A percentile compares a stretch with the other conserved stretches of the same genome.
Evolutionary conservation across 1,140 invertebrate genomes (phyloP).

Genomic region (Ceratina calcarata): DNA sequence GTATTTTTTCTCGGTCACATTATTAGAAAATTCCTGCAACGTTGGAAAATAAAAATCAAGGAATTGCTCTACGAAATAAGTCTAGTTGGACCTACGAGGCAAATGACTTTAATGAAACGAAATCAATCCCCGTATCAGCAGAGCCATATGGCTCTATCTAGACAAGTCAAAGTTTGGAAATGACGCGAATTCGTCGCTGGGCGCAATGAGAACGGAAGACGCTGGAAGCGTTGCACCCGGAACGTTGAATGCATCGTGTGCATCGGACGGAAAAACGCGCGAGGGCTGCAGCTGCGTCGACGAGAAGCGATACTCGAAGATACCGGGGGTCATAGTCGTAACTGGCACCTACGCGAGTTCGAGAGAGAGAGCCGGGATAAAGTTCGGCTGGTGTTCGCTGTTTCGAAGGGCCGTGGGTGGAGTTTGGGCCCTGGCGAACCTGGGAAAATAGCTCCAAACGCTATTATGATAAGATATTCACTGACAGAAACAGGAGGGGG

Average conservation of each 20-base stretch:
- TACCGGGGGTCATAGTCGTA: slow-evolving; percentile 51
- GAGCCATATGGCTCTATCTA: slow-evolving; percentile 24
- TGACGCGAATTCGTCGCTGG: neutral
- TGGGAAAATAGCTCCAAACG: slow-evolving; percentile 34
- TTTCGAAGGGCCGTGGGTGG: slow-evolving; percentile 28
- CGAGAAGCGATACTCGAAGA: slow-evolving; percentile 41
- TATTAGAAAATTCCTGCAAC: too few relatives aligned
- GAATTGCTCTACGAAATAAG: too few relatives aligned
- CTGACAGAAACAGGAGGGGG: slow-evolving; percentile 71
- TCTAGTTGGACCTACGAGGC: neutral
- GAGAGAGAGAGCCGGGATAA: neutral
- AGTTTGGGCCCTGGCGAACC: slow-evolving; percentile 25
- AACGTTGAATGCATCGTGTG: slow-evolving; percentile 28
- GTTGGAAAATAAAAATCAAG: too few relatives aligned
- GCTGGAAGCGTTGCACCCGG: slow-evolving; percentile 16
- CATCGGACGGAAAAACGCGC: slow-evolving; percentile 47
- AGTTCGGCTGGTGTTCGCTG: slow-evolving; percentile 10
- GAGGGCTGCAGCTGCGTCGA: slow-evolving; percentile 35
- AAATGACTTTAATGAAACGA: slow-evolving; percentile 11
- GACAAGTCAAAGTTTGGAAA: slow-evolving; percentile 33
- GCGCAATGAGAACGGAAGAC: slow-evolving; percentile 6
- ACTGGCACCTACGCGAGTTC: neutral
- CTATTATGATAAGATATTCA: slow-evolving; percentile 77
- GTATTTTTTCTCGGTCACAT: too few relatives aligned
- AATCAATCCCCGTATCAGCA: neutral